These are phyloP conservation scores for Ophiodon elongatus DNA, from an alignment of 2,113 vertebrate genomes.

Conservation along the genomic window DNA sequence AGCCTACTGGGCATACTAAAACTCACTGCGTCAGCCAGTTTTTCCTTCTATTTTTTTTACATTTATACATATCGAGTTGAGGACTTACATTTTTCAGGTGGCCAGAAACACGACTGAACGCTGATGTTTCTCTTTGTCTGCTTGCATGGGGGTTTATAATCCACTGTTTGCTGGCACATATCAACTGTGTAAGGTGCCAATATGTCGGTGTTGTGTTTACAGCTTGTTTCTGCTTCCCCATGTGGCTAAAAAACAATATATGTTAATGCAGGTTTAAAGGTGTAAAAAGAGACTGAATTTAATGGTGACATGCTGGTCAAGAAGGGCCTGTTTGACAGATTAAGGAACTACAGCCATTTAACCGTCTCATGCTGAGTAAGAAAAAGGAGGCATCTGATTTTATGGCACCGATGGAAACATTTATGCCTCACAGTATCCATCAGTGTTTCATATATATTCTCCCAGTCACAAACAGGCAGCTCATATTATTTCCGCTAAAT, in stretches of 20 bases:
- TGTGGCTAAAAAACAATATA: too few relatives aligned
- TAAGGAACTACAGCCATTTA: background rate
- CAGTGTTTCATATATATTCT: background rate
- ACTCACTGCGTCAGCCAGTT: too few relatives aligned
- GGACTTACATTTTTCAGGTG: too few relatives aligned
- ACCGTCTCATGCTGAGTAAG: background rate
- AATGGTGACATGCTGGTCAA: background rate
- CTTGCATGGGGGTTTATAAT: background rate
- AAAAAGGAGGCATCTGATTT: background rate
- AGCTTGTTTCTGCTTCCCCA: too few relatives aligned
- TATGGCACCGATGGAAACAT: background rate
- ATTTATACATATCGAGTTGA: too few relatives aligned
- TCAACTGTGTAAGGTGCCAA: too few relatives aligned
- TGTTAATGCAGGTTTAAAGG: background rate
- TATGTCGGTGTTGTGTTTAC: too few relatives aligned
- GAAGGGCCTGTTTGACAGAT: background rate
- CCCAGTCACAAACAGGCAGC: background rate
- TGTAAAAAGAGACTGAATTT: background rate
- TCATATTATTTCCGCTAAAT: background rate
- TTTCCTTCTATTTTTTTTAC: too few relatives aligned
- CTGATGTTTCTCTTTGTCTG: too few relatives aligned
- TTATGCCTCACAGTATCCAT: background rate
- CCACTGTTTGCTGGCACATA: background rate
- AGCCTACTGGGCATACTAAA: background rate
- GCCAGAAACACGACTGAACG: too few relatives aligned